These are phyloP conservation scores for Conus ventricosus DNA, from an alignment of 1,140 invertebrate genomes.

Conservation along the genomic window DNA sequence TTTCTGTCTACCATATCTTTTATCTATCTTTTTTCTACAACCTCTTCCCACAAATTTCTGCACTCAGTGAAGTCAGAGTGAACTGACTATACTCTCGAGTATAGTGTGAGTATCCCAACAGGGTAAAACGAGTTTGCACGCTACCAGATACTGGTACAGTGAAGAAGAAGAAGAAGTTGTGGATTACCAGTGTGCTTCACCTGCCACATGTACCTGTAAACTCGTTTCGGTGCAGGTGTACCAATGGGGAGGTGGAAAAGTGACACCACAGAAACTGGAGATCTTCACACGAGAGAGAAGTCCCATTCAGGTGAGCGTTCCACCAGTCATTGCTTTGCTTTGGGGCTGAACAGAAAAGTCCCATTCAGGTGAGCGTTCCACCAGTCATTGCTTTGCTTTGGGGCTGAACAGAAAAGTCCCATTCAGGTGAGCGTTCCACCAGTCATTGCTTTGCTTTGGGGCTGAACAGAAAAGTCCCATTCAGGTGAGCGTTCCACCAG, in stretches of 20 bases:
- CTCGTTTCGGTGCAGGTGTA: conserved; percentile 59
- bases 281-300: conserved; percentile 72
- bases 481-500: conserved; percentile 53
- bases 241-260: conserved; percentile 73
- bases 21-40: too few relatives aligned
- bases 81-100: too few relatives aligned
- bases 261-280: conserved; percentile 71
- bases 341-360: conserved; percentile 53
- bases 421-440: conserved; percentile 58
- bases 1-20: too few relatives aligned
- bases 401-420: conserved; percentile 71
- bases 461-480: conserved; percentile 71
- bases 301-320: conserved; percentile 63
- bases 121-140: too few relatives aligned
- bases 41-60: too few relatives aligned
- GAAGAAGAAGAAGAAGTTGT: too few relatives aligned
- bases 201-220: too few relatives aligned
- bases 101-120: too few relatives aligned
- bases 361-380: conserved; percentile 61
- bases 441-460: too few relatives aligned
- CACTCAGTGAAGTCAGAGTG: too few relatives aligned
- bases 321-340: neutral
- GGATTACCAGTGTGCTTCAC: too few relatives aligned
- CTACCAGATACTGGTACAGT: too few relatives aligned
- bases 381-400: neutral